Conservation (phyloP, 1,140 invertebrate species). For the Ruditapes philippinarum region DNA sequence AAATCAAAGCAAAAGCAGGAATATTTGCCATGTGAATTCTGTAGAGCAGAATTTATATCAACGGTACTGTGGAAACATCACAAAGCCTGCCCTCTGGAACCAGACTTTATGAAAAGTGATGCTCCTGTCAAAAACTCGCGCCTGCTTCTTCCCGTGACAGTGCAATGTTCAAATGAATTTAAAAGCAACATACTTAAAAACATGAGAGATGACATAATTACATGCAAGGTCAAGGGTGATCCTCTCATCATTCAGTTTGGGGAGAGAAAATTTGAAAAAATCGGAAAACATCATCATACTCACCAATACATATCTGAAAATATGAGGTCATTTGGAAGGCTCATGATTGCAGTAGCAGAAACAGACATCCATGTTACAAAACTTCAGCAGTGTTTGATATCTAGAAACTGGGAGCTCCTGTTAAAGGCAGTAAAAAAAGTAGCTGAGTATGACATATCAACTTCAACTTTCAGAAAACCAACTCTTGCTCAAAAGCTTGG, state of each 20-base stretch:
- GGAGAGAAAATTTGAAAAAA: not conserved
- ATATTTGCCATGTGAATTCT: conserved; percentile 35
- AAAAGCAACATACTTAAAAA: not conserved
- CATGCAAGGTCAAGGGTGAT: not conserved
- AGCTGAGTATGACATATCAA: not conserved
- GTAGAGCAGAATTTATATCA: conserved; percentile 4
- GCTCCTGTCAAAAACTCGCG: conserved; percentile 14
- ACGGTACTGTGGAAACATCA: conserved; percentile 37
- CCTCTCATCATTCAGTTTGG: conserved; percentile 14
- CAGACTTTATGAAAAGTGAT: conserved; percentile 15
- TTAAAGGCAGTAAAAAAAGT: not conserved
- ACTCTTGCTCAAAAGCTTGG: conserved; percentile 23
- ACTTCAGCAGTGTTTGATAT: not conserved
- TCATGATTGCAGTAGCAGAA: not conserved
- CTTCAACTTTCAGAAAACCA: not conserved
- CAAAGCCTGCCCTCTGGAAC: not conserved
- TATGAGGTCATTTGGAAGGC: not conserved
- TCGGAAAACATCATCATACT: not conserved
- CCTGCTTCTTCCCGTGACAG: not conserved
- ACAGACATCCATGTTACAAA: not conserved
- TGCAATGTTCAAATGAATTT: conserved; percentile 9
- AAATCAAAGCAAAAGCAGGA: not conserved
- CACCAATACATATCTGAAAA: conserved; percentile 20
- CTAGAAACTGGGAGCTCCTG: not conserved
- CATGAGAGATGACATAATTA: conserved; percentile 1